A percentile compares a stretch with the other conserved stretches of the same genome.
phyloP scores from a whole-genome alignment of 2,888 invertebrate species.

The Platerodrilus igneus region DNA sequence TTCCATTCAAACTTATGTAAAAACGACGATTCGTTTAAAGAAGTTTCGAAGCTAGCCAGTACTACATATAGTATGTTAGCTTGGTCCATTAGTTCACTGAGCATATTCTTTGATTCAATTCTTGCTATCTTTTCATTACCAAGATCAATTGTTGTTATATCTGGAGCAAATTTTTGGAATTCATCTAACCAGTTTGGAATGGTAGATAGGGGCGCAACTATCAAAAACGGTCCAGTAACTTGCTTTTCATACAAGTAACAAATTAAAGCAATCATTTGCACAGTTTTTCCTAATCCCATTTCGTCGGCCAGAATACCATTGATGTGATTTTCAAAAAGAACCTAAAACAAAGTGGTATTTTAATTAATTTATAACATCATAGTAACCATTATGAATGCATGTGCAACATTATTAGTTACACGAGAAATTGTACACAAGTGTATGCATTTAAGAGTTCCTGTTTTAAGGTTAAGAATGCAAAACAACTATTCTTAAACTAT shows the following conservation, averaged over 20 bases:
- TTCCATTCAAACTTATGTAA: slow-evolving; percentile 52
- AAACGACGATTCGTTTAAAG: slow-evolving; percentile 45
- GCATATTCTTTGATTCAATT: slow-evolving; percentile 26
- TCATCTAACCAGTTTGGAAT: slow-evolving; percentile 65
- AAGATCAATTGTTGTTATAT: slow-evolving; percentile 55
- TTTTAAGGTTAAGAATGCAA: too few relatives aligned
- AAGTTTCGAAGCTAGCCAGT: slow-evolving; percentile 61
- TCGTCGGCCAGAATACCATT: slow-evolving; percentile 95
- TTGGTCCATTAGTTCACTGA: slow-evolving; percentile 39
- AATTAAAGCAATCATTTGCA: slow-evolving; percentile 84
- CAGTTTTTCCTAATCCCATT: slow-evolving; percentile 92
- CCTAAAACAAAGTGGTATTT: too few relatives aligned
- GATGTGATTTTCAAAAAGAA: slow-evolving; percentile 61
- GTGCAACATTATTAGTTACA: too few relatives aligned
- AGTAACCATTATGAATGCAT: too few relatives aligned
- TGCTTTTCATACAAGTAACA: slow-evolving; percentile 73
- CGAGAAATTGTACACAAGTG: too few relatives aligned
- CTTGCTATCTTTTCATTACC: slow-evolving; percentile 51
- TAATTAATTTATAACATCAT: too few relatives aligned
- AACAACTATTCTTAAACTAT: too few relatives aligned
- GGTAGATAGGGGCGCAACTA: slow-evolving; percentile 64
- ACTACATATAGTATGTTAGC: slow-evolving; percentile 38
- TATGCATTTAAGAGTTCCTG: too few relatives aligned
- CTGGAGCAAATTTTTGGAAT: slow-evolving; percentile 61
- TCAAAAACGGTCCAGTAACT: slow-evolving; percentile 46